phyloP scores from a whole-genome alignment of 1,140 invertebrate genomes.

The Drosophila orosa region DNA sequence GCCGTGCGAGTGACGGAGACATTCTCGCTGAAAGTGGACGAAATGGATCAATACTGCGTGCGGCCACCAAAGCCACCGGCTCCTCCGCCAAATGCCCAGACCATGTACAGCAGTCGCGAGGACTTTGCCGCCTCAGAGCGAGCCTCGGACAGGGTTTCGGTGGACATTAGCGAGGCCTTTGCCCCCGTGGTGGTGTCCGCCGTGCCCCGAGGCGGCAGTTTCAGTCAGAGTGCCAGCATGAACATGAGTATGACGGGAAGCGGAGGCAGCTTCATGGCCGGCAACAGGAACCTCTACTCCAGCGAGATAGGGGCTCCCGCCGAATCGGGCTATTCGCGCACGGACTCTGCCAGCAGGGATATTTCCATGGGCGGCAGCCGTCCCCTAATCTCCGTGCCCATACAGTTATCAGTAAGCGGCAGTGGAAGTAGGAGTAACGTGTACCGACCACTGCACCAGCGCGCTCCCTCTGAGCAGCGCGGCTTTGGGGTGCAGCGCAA shows the following conservation, averaged over 20 bases:
- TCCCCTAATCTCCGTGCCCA: constrained; percentile 72
- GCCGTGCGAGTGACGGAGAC: constrained; percentile 77
- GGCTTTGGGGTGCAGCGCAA: constrained; percentile 52
- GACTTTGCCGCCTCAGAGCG: constrained; percentile 69
- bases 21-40: constrained; percentile 80
- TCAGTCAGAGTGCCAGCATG: constrained; percentile 35
- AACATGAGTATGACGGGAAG: constrained; percentile 22
- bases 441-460: constrained; percentile 52
- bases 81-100: constrained; percentile 55
- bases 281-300: constrained; percentile 69
- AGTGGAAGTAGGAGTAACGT: constrained; percentile 34
- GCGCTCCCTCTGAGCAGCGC: constrained; percentile 72
- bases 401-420: constrained; percentile 60
- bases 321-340: constrained; percentile 22
- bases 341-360: constrained; percentile 61
- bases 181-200: constrained; percentile 70
- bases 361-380: constrained; percentile 66
- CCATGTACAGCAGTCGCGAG: constrained; percentile 76
- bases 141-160: constrained; percentile 34
- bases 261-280: constrained; percentile 67
- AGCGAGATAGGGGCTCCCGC: constrained; percentile 72
- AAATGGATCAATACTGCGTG: constrained; percentile 78
- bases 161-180: constrained; percentile 70
- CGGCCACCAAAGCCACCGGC: constrained; percentile 58
- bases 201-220: constrained; percentile 47